These are phyloP conservation scores for Aplodontia rufa DNA, from an alignment of 2,113 vertebrate genomes.

Conservation along the genomic window DNA sequence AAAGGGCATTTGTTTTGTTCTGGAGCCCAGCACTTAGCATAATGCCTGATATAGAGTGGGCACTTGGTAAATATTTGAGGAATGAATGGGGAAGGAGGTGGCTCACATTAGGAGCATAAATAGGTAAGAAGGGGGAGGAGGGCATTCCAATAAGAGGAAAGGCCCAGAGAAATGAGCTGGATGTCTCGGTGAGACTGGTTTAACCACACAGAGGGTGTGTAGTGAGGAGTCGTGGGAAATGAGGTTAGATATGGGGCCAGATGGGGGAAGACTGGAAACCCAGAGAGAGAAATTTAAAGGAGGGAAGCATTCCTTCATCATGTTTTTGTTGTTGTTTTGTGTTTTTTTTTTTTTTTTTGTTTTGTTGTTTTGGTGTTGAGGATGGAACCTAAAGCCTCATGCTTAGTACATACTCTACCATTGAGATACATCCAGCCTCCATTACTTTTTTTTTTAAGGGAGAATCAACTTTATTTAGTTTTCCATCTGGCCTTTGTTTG, in stretches of 20 bases:
- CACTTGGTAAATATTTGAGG: not conserved
- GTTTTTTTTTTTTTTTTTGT: not conserved
- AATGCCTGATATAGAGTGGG: not conserved
- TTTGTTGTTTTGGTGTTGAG: not conserved
- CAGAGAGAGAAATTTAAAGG: not conserved
- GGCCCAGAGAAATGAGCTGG: constrained; percentile 49
- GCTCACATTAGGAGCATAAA: constrained; percentile 8
- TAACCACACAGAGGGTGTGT: constrained; percentile 70
- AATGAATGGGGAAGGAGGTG: constrained; percentile 54
- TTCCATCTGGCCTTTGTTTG: no score
- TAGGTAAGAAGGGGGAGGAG: constrained; percentile 67
- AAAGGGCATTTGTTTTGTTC: not conserved
- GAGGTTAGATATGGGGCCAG: constrained; percentile 64
- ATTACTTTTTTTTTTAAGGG: no score
- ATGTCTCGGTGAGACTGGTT: constrained; percentile 71
- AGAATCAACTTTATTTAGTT: no score
- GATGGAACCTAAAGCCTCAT: not conserved
- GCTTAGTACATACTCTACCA: not conserved
- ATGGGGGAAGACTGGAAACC: not conserved
- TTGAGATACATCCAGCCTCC: not conserved
- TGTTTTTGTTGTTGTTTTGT: not conserved
- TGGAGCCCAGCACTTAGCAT: not conserved
- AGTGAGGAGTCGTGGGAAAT: constrained; percentile 55
- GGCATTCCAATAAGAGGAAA: constrained; percentile 62
- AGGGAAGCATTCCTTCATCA: not conserved